Percentiles rank a stretch among this genome's conserved stretches.
These are phyloP conservation scores for Charina bottae DNA, from an alignment of 2,113 vertebrate genomes.

Conservation along the genomic window DNA sequence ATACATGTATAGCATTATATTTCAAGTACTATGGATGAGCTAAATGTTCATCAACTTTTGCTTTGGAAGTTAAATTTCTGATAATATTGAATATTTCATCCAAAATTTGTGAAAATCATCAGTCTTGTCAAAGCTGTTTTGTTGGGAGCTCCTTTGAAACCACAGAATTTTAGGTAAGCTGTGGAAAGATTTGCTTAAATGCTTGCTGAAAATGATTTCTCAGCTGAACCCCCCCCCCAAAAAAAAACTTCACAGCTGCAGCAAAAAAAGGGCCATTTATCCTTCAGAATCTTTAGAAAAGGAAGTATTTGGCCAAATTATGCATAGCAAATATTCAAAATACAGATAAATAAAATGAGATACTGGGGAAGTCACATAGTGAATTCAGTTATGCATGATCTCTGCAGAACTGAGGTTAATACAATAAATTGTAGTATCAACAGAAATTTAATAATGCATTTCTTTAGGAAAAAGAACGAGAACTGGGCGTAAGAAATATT, in stretches of 20 bases:
- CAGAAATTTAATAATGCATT: conserved; percentile 9
- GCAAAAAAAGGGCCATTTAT: not conserved
- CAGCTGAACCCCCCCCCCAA: not conserved
- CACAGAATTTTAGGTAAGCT: not conserved
- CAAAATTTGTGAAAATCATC: not conserved
- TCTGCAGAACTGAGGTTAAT: not conserved
- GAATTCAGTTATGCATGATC: not conserved
- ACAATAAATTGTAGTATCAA: not conserved
- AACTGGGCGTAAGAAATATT: conserved; percentile 76
- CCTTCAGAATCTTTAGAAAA: not conserved
- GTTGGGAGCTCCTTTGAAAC: not conserved
- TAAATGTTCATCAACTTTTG: not conserved
- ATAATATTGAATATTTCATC: not conserved
- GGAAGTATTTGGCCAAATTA: not conserved
- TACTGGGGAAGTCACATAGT: not conserved
- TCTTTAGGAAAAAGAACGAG: conserved; percentile 74
- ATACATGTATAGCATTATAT: not conserved
- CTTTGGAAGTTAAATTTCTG: not conserved
- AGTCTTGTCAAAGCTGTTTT: not conserved
- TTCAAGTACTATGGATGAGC: not conserved
- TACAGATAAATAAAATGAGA: not conserved
- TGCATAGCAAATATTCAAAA: not conserved
- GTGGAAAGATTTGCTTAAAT: not conserved
- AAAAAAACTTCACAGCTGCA: not conserved
- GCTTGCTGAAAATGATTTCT: not conserved